A percentile compares a stretch with the other conserved stretches of the same genome.
Evolutionary conservation across 2,113 vertebrate species (phyloP).

Genomic region (Dryoscopus gambensis): DNA sequence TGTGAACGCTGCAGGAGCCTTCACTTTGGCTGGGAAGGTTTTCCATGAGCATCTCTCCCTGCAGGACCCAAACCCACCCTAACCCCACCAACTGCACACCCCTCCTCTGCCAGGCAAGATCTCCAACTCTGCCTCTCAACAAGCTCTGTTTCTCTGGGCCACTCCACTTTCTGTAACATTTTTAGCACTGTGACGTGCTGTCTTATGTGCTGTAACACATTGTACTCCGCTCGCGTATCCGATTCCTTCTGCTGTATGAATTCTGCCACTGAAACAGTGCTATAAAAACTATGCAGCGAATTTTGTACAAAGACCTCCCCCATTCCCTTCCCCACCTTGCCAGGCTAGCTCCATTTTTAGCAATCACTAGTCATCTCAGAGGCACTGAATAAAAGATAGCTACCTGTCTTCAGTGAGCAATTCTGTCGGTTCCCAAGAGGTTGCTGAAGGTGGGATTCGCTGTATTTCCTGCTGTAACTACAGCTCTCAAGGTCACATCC

Average conservation of each 20-base stretch:
- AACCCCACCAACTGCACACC: not conserved
- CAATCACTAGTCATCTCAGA: conserved; percentile 1
- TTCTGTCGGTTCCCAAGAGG: not conserved
- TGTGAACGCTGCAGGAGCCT: not conserved
- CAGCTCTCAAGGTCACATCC: not conserved
- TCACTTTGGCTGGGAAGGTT: not conserved
- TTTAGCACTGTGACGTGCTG: conserved; percentile 18
- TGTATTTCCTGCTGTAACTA: not conserved
- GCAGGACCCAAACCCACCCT: not conserved
- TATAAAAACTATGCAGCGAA: not conserved
- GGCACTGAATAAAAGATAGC: not conserved
- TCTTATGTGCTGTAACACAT: conserved; percentile 17
- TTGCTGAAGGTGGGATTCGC: not conserved
- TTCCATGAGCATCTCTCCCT: not conserved
- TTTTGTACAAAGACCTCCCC: not conserved
- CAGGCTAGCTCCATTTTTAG: conserved; percentile 8
- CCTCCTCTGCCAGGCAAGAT: not conserved
- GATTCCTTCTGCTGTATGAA: conserved; percentile 14
- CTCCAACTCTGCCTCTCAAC: not conserved
- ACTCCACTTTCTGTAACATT: not conserved
- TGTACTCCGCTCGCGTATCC: not conserved
- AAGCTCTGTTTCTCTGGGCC: not conserved
- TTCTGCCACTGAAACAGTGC: conserved; percentile 15
- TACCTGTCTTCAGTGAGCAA: not conserved
- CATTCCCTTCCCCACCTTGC: not conserved